These are phyloP conservation scores for Monochamus saltuarius DNA, from an alignment of 1,140 invertebrate genomes.

Conservation along the genomic window DNA sequence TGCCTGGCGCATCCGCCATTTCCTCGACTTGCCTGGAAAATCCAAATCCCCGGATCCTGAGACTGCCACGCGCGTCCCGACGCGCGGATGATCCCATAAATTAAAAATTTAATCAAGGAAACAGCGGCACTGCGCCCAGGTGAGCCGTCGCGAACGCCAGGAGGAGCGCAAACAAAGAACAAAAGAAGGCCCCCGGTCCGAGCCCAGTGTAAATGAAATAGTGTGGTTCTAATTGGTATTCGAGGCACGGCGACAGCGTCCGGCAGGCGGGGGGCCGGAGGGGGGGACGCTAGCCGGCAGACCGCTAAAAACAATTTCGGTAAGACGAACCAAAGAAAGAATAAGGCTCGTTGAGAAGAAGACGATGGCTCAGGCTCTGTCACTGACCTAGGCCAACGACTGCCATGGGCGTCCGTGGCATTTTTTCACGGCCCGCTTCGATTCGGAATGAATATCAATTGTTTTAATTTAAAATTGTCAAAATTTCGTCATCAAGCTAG, in stretches of 20 bases:
- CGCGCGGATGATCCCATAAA: no score
- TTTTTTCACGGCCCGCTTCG: no score
- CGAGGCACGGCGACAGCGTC: constrained; percentile 6
- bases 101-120: no score
- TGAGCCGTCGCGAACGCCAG: background rate
- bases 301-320: constrained; percentile 21
- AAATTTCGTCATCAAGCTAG: no score
- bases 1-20: no score
- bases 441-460: no score
- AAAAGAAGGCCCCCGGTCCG: background rate
- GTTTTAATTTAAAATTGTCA: no score
- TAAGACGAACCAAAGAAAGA: constrained; percentile 22
- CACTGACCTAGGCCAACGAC: constrained; percentile 33
- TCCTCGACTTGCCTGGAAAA: no score
- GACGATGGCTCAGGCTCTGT: constrained; percentile 27
- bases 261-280: constrained; percentile 11
- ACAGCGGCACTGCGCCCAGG: no score
- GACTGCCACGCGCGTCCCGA: no score
- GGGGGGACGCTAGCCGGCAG: background rate
- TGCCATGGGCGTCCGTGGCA: no score
- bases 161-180: constrained; percentile 4
- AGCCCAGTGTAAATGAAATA: constrained; percentile 1
- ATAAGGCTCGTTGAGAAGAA: constrained; percentile 16
- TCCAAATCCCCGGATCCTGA: no score
- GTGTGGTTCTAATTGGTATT: constrained; percentile 6